Base-by-base conservation (phyloP, 53 echinoderm and acorn worm genomes). In the Arbacia lixula region DNA sequence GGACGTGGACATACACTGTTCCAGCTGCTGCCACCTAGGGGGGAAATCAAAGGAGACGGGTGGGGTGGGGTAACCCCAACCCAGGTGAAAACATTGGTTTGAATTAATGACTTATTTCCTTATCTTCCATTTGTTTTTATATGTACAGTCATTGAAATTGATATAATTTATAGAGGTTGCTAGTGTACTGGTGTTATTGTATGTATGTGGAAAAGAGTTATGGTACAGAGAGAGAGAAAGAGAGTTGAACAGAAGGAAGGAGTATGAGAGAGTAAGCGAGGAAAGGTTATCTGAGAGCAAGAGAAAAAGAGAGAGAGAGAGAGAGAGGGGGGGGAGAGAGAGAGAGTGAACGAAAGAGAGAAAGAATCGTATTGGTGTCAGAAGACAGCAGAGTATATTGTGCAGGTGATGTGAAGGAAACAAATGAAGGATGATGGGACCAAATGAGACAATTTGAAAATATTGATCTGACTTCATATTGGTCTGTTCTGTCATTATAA, bases 11-110 rank as follows among this genome's bases (percentile, higher is more conserved):
- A 6, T 72, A 5, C 10, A 50, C 41, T 72, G 72, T 28, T 52
- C 72, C 21, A 17, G 28, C 12, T 72, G 72, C 51, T 72, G 72
- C 51, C 26, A 30, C 8, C 25, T 72, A 6, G 72, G 72, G 5
- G n/a, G 14, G 31, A 72, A 51, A 16, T 31, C 32, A 30, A 72
- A 51, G 51, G 72, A 72, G 22, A 21, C n/a, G 14, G 19, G 22
- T 11, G 58, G 58, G 21, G 58, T 57, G 5, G 22, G 58, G 58
- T 57, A 57, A 21, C 46, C n/a, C n/a, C n/a, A n/a, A n/a, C n/a
- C n/a, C n/a, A n/a, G n/a, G n/a, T n/a, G n/a, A n/a, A n/a, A n/a
- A n/a, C n/a, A n/a, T n/a, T n/a, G n/a, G n/a, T n/a, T n/a, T n/a
- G n/a, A n/a, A n/a, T n/a, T n/a, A n/a, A n/a, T n/a, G n/a, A n/a